These are phyloP conservation scores for Nibea albiflora DNA, from an alignment of 2,113 vertebrate species.

Conservation along the genomic window DNA sequence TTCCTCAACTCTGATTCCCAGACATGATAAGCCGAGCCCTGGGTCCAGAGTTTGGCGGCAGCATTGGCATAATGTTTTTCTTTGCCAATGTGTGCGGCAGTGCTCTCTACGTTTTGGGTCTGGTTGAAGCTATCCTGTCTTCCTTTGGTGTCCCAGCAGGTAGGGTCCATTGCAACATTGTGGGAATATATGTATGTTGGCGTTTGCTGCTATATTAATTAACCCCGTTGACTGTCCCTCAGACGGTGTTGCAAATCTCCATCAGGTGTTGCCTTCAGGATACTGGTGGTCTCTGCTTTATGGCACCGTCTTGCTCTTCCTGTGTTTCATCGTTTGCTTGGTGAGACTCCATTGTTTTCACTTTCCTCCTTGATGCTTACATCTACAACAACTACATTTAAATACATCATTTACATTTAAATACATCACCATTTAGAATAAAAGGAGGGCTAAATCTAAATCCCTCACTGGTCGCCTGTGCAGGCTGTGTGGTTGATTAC, in stretches of 20 bases:
- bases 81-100: conserved; percentile 90
- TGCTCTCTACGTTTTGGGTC: conserved; percentile 88
- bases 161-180: conserved; percentile 38
- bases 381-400: too few relatives aligned
- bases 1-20: conserved; percentile 50
- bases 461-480: neutral
- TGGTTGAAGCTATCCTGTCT: conserved; percentile 88
- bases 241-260: conserved; percentile 48
- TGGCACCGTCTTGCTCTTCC: conserved; percentile 83
- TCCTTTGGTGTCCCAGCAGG: conserved; percentile 84
- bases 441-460: neutral
- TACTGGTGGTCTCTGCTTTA: conserved; percentile 92
- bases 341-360: conserved; percentile 63
- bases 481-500: neutral
- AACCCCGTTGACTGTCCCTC: neutral
- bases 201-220: neutral
- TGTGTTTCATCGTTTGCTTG: conserved; percentile 90
- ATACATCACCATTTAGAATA: neutral
- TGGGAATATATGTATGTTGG: neutral
- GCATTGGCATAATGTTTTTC: conserved; percentile 93
- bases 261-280: conserved; percentile 83
- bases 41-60: conserved; percentile 91
- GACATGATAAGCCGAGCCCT: conserved; percentile 94
- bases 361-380: rapidly evolving
- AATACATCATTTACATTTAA: neutral